These are phyloP conservation scores for Acipenser oxyrinchus DNA, from an alignment of 2,797 vertebrate species.

Conservation along the genomic window DNA sequence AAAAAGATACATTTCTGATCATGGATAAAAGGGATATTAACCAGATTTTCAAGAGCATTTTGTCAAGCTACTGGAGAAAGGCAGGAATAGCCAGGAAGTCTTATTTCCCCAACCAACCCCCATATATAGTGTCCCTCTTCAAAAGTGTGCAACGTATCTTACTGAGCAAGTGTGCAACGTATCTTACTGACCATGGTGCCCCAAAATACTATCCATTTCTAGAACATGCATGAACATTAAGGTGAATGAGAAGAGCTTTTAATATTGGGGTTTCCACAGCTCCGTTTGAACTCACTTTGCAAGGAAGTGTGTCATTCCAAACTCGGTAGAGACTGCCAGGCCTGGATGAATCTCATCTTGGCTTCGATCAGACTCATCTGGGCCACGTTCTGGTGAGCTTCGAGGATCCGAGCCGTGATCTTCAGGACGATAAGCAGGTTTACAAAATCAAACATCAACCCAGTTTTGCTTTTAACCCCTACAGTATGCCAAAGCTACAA, in stretches of 20 bases:
- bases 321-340: slow-evolving; percentile 94
- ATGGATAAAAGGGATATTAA: too few relatives aligned
- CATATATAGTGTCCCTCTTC: too few relatives aligned
- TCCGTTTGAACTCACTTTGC: slow-evolving; percentile 67
- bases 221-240: neutral
- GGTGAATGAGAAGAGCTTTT: too few relatives aligned
- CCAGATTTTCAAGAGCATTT: too few relatives aligned
- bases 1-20: too few relatives aligned
- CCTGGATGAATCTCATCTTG: slow-evolving; percentile 96
- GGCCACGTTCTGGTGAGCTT: slow-evolving; percentile 96
- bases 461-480: neutral
- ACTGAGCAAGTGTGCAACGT: too few relatives aligned
- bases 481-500: neutral
- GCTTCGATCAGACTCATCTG: slow-evolving; percentile 98
- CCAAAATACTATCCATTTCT: neutral
- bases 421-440: slow-evolving; percentile 35
- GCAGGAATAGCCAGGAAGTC: too few relatives aligned
- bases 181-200: neutral
- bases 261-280: too few relatives aligned
- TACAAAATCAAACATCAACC: neutral
- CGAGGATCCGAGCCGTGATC: slow-evolving; percentile 92
- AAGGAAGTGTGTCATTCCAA: slow-evolving; percentile 94
- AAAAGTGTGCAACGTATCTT: too few relatives aligned
- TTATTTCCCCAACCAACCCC: too few relatives aligned
- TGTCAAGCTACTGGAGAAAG: too few relatives aligned